Evolutionary conservation across 2,888 invertebrate species (phyloP).

Genomic region (Hetaerina titia): DNA sequence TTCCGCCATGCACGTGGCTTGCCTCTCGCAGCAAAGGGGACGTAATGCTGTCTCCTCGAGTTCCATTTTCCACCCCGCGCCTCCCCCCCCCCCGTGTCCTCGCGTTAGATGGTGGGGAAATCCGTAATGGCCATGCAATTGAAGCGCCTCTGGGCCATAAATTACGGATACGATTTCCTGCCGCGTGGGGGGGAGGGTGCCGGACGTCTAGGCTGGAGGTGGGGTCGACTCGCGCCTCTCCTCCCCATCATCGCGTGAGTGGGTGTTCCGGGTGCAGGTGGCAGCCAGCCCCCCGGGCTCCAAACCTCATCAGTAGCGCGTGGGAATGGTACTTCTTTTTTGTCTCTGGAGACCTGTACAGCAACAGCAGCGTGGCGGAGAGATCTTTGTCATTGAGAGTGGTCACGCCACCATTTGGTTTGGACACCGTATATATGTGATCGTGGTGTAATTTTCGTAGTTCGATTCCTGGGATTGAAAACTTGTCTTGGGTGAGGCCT

Average conservation of each 20-base stretch:
- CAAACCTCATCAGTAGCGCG: background rate
- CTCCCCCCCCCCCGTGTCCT: background rate
- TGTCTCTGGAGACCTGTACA: background rate
- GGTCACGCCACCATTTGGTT: background rate
- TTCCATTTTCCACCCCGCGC: background rate
- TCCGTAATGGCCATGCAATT: background rate
- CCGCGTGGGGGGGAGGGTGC: background rate
- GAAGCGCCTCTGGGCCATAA: background rate
- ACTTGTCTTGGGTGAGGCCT: background rate
- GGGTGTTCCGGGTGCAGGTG: slow-evolving; percentile 3
- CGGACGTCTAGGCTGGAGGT: background rate
- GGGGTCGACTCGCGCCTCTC: background rate
- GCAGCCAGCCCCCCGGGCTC: background rate
- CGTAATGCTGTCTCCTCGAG: background rate
- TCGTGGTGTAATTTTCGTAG: background rate
- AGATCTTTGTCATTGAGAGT: background rate
- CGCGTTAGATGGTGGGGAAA: background rate
- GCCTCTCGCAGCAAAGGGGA: background rate
- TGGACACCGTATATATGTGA: background rate
- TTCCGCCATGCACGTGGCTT: background rate
- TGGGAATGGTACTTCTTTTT: background rate
- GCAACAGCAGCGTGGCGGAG: background rate
- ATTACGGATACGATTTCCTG: slow-evolving; percentile 14
- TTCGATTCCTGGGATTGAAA: background rate
- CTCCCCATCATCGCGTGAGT: background rate